Evolutionary conservation across 1,140 invertebrate species (phyloP), one percentile per base, ranked within the genome.

Genomic region (Drosophila setifemur): DNA sequence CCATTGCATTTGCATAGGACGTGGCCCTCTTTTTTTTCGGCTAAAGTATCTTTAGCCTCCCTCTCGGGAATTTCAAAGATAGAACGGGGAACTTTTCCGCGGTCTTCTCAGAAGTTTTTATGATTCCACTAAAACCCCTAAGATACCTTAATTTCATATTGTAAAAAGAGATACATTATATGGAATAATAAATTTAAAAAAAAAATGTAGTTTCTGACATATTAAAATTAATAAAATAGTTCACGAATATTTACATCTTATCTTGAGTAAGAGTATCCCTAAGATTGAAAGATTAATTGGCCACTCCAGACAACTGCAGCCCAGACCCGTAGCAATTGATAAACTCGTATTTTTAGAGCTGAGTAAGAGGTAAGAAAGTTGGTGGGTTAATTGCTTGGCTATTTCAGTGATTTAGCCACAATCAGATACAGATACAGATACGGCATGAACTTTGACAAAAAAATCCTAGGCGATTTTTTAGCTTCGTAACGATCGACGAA

Each of bases 1-100:
- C 3, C 19, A 25, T 16, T 48, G 42, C 43, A 73, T 73, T 73
- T 64, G 57, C 35, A 73, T 73, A 43, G 48, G 29, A 73, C 43
- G 40, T 73, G 43, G 49, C 33, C 18, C 7, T 8, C 1, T 18
- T 5, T 11, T 3, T 18, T n/a, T n/a, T n/a, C n/a, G n/a, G n/a
- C n/a, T n/a, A n/a, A n/a, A n/a, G n/a, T n/a, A n/a, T n/a, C n/a
- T n/a, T n/a, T n/a, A n/a, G n/a, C n/a, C n/a, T n/a, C n/a, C n/a
- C n/a, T n/a, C n/a, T 2, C 0, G 26, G 44, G 29, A 14, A 8
- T 37, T 18, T 29, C 0, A 2, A 29, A 11, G 8, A 29, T n/a
- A 9, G 8, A 19, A 19, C 3, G 5, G 55, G 54, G 54, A 14
- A 23, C 9, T 44, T 61, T 63, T 21, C 6, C 2, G 0, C 1